Conservation (phyloP, 2,888 invertebrate genomes). For the Troides helena region DNA sequence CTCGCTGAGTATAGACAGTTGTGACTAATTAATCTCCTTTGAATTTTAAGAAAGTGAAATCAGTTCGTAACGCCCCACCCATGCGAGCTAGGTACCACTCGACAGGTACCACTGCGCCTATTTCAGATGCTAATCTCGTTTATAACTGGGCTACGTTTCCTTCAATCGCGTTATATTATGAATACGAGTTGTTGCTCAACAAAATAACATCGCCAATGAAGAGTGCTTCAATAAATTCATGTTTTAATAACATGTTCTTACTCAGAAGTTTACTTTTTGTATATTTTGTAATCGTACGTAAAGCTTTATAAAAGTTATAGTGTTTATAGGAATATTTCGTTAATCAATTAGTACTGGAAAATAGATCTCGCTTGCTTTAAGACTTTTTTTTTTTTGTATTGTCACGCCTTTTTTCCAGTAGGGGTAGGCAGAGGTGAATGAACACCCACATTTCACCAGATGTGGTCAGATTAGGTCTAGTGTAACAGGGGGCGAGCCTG, state of each 20-base stretch:
- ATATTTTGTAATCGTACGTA: background rate
- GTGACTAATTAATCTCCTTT: conserved; percentile 45
- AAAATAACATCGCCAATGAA: conserved; percentile 42
- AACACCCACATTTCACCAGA: too few relatives aligned
- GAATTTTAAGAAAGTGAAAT: conserved; percentile 45
- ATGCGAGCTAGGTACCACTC: conserved; percentile 37
- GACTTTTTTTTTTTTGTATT: too few relatives aligned
- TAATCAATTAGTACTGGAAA: too few relatives aligned
- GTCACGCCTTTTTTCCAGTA: too few relatives aligned
- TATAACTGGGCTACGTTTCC: conserved; percentile 62
- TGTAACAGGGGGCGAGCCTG: too few relatives aligned
- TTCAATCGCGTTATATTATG: conserved; percentile 39
- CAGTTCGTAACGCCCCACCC: conserved; percentile 34
- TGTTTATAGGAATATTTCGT: too few relatives aligned
- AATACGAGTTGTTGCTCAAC: conserved; percentile 41
- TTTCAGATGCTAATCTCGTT: conserved; percentile 63
- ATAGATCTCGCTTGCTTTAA: too few relatives aligned
- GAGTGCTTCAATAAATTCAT: conserved; percentile 18
- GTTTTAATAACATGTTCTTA: conserved; percentile 4
- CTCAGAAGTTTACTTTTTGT: background rate
- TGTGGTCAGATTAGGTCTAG: too few relatives aligned
- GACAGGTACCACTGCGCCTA: conserved; percentile 52
- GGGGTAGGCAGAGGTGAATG: too few relatives aligned
- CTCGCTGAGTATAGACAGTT: conserved; percentile 33
- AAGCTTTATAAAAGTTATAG: too few relatives aligned